Evolutionary conservation across 2,888 invertebrate genomes (phyloP).

Genomic region (Ornithoptera alexandrae): DNA sequence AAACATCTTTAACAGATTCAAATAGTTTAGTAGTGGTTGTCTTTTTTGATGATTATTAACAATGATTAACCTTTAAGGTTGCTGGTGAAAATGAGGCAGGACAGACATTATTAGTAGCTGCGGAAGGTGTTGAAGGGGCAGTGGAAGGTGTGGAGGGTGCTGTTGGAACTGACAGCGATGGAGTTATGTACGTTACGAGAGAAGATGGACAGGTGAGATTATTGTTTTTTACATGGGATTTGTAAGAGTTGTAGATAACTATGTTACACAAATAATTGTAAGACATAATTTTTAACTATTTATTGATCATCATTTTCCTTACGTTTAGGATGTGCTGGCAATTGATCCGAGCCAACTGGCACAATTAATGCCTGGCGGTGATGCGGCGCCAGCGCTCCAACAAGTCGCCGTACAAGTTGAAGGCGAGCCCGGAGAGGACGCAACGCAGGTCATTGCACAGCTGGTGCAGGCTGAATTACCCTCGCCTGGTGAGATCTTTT

Average conservation of each 20-base stretch:
- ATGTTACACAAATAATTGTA: too few species aligned
- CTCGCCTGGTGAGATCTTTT: conserved; percentile 83
- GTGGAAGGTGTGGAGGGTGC: conserved; percentile 81
- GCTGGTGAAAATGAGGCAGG: conserved; percentile 90
- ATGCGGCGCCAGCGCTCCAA: conserved; percentile 69
- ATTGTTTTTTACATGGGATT: background rate
- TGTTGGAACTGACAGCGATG: conserved; percentile 86
- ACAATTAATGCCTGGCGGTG: conserved; percentile 81
- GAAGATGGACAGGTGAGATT: conserved; percentile 69
- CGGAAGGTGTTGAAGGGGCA: conserved; percentile 85
- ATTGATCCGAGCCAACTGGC: conserved; percentile 77
- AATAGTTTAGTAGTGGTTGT: too few species aligned
- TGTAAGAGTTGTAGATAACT: background rate
- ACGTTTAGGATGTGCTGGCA: conserved; percentile 70
- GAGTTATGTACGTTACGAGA: conserved; percentile 76
- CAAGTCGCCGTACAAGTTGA: conserved; percentile 78
- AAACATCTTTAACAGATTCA: too few species aligned
- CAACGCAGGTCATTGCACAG: conserved; percentile 91
- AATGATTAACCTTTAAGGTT: conserved; percentile 63
- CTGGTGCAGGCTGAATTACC: conserved; percentile 91
- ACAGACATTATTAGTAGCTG: conserved; percentile 84
- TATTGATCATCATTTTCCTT: background rate
- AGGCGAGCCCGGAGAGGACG: conserved; percentile 79
- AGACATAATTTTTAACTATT: too few species aligned
- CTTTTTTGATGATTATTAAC: too few species aligned